phyloP scores from a whole-genome alignment of 2,797 vertebrate genomes.

The Antrozous pallidus region DNA sequence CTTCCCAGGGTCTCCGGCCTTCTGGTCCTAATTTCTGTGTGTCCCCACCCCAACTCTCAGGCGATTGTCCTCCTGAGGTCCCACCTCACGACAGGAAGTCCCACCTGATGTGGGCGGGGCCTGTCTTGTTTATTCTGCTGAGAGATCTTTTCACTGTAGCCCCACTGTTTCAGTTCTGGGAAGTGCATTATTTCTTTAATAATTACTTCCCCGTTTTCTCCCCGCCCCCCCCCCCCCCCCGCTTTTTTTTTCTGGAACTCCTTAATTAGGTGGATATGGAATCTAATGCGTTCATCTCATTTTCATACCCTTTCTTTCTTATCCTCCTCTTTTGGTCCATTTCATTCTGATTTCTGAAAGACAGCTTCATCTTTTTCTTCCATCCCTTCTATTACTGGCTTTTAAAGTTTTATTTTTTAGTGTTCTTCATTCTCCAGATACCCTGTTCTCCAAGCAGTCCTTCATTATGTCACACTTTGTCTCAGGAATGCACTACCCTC shows the following conservation, averaged over 20 bases:
- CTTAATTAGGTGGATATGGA: not conserved
- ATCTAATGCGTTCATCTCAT: not conserved
- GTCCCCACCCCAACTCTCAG: not conserved
- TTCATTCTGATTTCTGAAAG: not conserved
- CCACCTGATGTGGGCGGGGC: not conserved
- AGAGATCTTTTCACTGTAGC: not conserved
- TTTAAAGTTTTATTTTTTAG: not conserved
- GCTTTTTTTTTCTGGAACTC: too few relatives aligned
- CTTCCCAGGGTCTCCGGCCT: not conserved
- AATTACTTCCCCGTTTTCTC: fast-evolving
- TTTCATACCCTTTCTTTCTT: not conserved
- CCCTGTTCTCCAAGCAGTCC: not conserved
- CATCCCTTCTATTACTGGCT: not conserved
- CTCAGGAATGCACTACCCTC: not conserved
- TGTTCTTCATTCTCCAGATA: not conserved
- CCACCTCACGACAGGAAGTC: not conserved
- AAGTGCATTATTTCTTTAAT: not conserved
- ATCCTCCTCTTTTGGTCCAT: not conserved
- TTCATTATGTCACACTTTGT: not conserved
- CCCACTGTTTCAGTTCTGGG: fast-evolving
- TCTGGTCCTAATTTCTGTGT: not conserved
- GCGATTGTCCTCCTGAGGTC: not conserved
- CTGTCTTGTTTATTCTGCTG: not conserved
- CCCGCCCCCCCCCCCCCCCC: too few relatives aligned
- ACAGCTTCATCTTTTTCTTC: not conserved